These are phyloP conservation scores for Gallinago nigripennis DNA, from an alignment of 2,797 vertebrate genomes.

Conservation along the genomic window DNA sequence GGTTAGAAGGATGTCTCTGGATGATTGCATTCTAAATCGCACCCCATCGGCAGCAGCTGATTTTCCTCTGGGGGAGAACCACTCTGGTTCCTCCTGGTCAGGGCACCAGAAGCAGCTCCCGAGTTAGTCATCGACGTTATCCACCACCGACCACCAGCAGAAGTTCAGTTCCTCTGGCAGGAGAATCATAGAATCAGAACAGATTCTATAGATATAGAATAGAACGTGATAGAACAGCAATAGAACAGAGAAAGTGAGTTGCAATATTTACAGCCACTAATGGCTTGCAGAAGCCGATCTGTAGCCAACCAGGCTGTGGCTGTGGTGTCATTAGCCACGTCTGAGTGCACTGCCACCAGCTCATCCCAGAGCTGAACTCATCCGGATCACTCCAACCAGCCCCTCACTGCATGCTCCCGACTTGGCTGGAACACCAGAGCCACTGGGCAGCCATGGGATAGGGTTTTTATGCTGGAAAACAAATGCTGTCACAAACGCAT, in stretches of 20 bases:
- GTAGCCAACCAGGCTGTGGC: background rate
- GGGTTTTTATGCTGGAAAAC: background rate
- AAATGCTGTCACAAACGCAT: background rate
- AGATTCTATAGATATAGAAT: no score
- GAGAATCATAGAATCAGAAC: no score
- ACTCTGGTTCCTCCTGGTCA: background rate
- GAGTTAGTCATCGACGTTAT: no score
- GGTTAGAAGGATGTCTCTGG: background rate
- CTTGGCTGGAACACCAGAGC: background rate
- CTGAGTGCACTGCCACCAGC: background rate
- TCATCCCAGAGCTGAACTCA: background rate
- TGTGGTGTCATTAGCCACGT: fast-evolving
- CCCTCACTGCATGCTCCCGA: fast-evolving
- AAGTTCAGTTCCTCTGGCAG: no score
- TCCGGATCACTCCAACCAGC: background rate
- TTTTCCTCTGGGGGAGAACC: background rate
- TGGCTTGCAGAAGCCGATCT: background rate
- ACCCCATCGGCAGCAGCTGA: background rate
- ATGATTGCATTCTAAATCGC: background rate
- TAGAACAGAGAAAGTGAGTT: background rate
- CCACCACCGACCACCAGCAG: fast-evolving
- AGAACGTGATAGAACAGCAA: no score
- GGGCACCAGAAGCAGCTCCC: background rate
- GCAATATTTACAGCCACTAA: background rate
- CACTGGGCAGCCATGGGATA: background rate